These are phyloP conservation scores for Neogobius melanostomus DNA, from an alignment of 2,113 vertebrate genomes.

Conservation along the genomic window DNA sequence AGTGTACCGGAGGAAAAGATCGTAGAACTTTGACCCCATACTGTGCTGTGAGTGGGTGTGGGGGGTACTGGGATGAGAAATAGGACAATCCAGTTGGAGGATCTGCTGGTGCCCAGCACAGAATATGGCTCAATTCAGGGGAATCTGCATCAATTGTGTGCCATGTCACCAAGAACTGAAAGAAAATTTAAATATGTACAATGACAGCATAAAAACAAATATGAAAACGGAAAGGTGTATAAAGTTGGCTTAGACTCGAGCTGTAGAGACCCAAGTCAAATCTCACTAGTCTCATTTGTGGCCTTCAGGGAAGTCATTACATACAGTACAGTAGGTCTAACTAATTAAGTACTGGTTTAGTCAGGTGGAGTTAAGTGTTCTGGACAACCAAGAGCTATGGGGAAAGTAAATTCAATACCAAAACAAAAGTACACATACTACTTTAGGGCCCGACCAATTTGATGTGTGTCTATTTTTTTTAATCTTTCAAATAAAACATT, in stretches of 20 bases:
- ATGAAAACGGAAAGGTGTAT: neutral
- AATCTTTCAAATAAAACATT: no score
- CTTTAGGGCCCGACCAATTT: no score
- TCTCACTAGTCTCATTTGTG: constrained; percentile 18
- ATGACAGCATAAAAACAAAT: neutral
- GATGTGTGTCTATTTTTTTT: no score
- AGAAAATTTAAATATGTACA: neutral
- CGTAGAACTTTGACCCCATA: constrained; percentile 95
- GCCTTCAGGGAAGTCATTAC: constrained; percentile 32
- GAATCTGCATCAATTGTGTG: constrained; percentile 97
- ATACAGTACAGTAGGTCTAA: neutral
- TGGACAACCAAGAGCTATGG: constrained; percentile 17
- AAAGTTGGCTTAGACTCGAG: no score
- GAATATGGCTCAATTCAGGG: constrained; percentile 92
- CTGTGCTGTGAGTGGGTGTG: constrained; percentile 94
- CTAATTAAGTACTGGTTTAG: constrained; percentile 49
- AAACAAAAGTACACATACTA: neutral
- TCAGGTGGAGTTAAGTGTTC: constrained; percentile 32
- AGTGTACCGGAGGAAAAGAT: constrained; percentile 91
- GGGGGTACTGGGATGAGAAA: constrained; percentile 96
- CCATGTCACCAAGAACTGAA: constrained; percentile 94
- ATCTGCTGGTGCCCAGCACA: constrained; percentile 94
- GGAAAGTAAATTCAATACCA: neutral
- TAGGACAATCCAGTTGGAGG: constrained; percentile 97
- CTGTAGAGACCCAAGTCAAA: neutral